These are phyloP conservation scores for Nephrotoma flavescens DNA, from an alignment of 2,888 invertebrate species.

Conservation along the genomic window DNA sequence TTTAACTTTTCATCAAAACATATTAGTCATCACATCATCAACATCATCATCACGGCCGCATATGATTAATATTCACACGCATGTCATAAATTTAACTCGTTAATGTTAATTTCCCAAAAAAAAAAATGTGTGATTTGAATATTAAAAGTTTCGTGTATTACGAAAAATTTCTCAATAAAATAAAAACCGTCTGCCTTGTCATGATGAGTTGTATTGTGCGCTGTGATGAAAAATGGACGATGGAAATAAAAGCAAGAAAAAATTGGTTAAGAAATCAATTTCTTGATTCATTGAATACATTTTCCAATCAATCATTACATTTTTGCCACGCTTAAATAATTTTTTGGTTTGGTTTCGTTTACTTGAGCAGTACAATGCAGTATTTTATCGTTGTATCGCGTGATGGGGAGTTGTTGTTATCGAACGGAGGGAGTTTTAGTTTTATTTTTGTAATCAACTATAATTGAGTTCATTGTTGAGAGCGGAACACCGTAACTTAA, in stretches of 20 bases:
- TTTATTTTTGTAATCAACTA: background rate
- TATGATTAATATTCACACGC: background rate
- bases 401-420: background rate
- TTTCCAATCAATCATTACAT: background rate
- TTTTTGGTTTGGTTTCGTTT: background rate
- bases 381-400: background rate
- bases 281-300: background rate
- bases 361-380: background rate
- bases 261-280: background rate
- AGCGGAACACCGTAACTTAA: background rate
- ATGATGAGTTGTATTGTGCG: background rate
- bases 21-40: background rate
- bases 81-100: background rate
- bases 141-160: background rate
- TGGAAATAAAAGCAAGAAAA: background rate
- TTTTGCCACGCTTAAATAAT: background rate
- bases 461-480: background rate
- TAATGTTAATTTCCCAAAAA: background rate
- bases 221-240: background rate
- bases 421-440: background rate
- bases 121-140: background rate
- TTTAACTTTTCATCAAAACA: background rate
- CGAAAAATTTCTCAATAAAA: background rate
- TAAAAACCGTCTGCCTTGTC: background rate
- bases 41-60: background rate